These are phyloP conservation scores for Muscicapa adusta DNA, from an alignment of 2,113 vertebrate species.

Conservation along the genomic window DNA sequence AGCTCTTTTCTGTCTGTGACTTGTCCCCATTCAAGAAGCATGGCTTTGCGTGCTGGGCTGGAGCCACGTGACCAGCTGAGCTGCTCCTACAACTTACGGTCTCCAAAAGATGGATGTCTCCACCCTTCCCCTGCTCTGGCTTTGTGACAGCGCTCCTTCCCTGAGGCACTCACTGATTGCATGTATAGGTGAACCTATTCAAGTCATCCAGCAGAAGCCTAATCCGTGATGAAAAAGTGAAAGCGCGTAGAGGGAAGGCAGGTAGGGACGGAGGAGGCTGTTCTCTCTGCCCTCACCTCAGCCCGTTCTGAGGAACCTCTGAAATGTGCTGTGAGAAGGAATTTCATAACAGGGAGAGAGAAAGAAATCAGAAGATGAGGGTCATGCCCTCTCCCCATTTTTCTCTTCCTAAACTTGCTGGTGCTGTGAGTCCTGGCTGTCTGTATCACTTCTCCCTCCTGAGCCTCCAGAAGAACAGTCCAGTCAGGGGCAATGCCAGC, in stretches of 20 bases:
- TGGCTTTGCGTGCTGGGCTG: background rate
- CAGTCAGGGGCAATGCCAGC: background rate
- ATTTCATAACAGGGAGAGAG: background rate
- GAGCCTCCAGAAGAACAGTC: background rate
- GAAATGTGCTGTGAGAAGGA: background rate
- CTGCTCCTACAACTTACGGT: background rate
- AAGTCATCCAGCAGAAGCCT: background rate
- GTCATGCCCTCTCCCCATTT: background rate
- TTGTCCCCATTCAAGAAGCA: background rate
- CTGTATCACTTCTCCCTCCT: background rate
- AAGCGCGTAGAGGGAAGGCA: background rate
- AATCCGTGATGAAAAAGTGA: background rate
- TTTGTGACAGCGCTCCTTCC: background rate
- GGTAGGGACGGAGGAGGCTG: background rate
- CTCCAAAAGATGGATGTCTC: background rate
- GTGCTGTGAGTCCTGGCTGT: background rate
- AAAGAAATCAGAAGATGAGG: background rate
- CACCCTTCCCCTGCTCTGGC: background rate
- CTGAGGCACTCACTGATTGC: background rate
- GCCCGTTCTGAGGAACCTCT: background rate
- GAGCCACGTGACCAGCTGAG: background rate
- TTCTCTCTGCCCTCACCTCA: background rate
- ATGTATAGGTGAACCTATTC: background rate
- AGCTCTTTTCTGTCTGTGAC: conserved; percentile 11
- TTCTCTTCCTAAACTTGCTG: background rate